phyloP scores from a whole-genome alignment of 2,113 vertebrate species.

The Sceloporus undulatus region DNA sequence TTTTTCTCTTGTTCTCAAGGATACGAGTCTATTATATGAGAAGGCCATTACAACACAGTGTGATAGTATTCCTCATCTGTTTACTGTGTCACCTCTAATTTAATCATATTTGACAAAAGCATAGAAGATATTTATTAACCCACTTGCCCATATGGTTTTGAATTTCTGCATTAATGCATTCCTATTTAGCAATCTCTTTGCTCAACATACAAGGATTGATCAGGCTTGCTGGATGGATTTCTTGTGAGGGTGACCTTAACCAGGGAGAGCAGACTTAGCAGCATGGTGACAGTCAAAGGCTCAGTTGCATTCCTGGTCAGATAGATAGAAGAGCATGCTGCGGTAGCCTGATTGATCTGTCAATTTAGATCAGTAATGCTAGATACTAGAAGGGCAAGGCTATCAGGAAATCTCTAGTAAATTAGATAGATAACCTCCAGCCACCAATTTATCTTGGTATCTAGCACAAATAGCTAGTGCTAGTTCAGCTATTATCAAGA shows the following conservation, averaged over 20 bases:
- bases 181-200: constrained; percentile 9
- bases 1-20: not conserved
- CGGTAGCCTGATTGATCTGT: constrained; percentile 43
- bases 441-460: constrained; percentile 53
- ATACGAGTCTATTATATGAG: constrained; percentile 8
- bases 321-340: not conserved
- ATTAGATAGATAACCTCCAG: constrained; percentile 56
- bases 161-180: constrained; percentile 26
- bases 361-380: constrained; percentile 50
- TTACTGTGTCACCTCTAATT: constrained; percentile 26
- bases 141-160: not conserved
- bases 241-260: not conserved
- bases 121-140: not conserved
- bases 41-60: not conserved
- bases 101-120: constrained; percentile 30
- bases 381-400: constrained; percentile 47
- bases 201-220: not conserved
- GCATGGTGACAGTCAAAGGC: not conserved
- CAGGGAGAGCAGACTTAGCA: not conserved
- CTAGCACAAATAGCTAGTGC: constrained; percentile 32
- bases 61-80: not conserved
- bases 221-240: rapidly evolving
- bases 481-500: constrained; percentile 50
- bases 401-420: constrained; percentile 62
- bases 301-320: not conserved